Evolutionary conservation across 2,888 invertebrate species (phyloP), one percentile per base, ranked within the genome.

Genomic region (Drosophila recens): DNA sequence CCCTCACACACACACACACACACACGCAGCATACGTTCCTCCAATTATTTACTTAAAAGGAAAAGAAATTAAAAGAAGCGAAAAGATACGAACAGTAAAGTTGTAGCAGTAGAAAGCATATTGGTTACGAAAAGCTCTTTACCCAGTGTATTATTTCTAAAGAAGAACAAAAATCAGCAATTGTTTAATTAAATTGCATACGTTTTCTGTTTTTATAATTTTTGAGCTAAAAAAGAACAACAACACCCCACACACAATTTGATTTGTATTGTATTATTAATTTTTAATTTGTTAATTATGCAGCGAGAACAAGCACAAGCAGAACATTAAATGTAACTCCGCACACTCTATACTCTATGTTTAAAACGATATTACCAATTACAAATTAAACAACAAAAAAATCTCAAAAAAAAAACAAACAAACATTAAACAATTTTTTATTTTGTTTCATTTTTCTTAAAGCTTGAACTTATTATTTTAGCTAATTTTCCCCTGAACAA

Each of bases 291-390:
- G 81, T 84, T 86, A 68, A 67, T 52, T 62, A 63, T 63, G 53
- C 76, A 67, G 48, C 58, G 54, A 62, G 36, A 67, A 72, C 45
- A 68, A 67, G 38, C 71, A 73, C 68, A 73, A 73, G 73, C 59
- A 58, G 52, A 79, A 86, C 79, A 86, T 84, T 84, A 79, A 90
- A 90, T 82, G 87, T 86, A 88, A 87, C 79, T 70, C 78, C 62
- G 77, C 77, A 77, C 67, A 77, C 71, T 75, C 67, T 75, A 80
- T 71, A 76, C 77, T 72, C 46, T 88, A 82, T 89, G 82, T 87
- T 89, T 79, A 70, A 89, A 89, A 87, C 89, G 73, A 87, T 80
- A 84, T 86, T 86, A 83, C 67, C 67, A 67, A 73, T 72, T 75
- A 74, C 74, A 77, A 74, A 64, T 68, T 75, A 72, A 59, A 67